Evolutionary conservation across 2,888 invertebrate species (phyloP).

Genomic region (Peribatodes rhomboidaria): DNA sequence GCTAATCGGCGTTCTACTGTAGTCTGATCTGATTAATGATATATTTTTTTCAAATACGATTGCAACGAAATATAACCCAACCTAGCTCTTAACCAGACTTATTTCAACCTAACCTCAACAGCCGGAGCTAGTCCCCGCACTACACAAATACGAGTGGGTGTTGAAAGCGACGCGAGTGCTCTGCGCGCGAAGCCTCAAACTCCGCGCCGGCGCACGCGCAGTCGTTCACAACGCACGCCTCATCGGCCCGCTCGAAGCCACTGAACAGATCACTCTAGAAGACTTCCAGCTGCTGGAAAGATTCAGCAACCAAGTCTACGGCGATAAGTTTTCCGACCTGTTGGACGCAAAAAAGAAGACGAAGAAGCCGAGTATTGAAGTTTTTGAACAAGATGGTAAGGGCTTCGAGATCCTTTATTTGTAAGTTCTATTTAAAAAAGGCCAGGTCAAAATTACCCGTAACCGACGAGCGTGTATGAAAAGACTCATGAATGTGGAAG

Average conservation of each 20-base stretch:
- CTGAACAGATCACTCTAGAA: slow-evolving; percentile 93
- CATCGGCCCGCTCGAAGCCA: slow-evolving; percentile 92
- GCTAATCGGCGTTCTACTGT: too few species aligned
- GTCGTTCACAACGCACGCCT: slow-evolving; percentile 96
- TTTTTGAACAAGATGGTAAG: slow-evolving; percentile 74
- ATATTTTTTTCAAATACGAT: too few species aligned
- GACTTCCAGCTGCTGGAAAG: slow-evolving; percentile 96
- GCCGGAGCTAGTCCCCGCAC: slow-evolving; percentile 83
- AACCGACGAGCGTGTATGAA: too few species aligned
- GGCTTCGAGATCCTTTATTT: slow-evolving; percentile 43
- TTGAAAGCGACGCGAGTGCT: slow-evolving; percentile 90
- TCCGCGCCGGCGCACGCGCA: slow-evolving; percentile 89
- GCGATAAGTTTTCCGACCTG: slow-evolving; percentile 90
- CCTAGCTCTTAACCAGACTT: too few species aligned
- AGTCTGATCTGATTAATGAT: too few species aligned
- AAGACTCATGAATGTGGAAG: too few species aligned
- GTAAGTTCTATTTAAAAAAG: not conserved
- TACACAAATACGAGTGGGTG: slow-evolving; percentile 88
- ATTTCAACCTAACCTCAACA: slow-evolving; percentile 47
- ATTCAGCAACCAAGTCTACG: slow-evolving; percentile 89
- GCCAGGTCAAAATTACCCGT: too few species aligned
- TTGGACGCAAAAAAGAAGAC: slow-evolving; percentile 81
- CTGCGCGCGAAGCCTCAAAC: slow-evolving; percentile 89
- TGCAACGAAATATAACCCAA: not conserved
- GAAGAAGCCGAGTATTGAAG: slow-evolving; percentile 65